phyloP scores from a whole-genome alignment of 2,797 vertebrate genomes.

The Ceryle rudis region DNA sequence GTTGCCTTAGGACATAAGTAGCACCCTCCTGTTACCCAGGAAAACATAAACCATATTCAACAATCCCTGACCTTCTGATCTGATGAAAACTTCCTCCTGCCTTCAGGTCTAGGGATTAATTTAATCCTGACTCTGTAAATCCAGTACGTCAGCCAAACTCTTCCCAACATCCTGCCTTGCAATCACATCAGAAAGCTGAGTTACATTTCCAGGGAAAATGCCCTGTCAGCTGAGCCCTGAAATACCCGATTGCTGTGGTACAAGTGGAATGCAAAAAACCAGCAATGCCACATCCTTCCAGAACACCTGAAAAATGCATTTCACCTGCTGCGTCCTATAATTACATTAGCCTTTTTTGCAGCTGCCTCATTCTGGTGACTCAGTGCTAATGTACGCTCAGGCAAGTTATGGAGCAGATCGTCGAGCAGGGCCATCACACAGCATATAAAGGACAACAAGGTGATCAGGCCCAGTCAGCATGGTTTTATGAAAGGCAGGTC shows the following conservation, averaged over 20 bases:
- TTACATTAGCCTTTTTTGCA: background rate
- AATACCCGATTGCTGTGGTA: fast-evolving
- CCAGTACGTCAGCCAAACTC: background rate
- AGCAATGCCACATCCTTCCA: background rate
- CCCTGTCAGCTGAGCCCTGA: background rate
- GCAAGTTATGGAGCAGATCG: background rate
- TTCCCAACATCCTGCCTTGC: background rate
- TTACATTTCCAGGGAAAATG: background rate
- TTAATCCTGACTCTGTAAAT: constrained; percentile 29
- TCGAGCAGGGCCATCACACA: background rate
- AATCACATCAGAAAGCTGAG: constrained; percentile 37
- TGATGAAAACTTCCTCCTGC: background rate
- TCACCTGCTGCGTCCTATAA: background rate
- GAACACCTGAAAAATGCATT: background rate
- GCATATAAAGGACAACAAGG: background rate
- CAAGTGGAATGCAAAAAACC: constrained; percentile 32
- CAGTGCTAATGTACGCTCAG: background rate
- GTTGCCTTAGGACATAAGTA: background rate
- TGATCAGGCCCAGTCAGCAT: background rate
- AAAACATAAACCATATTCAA: background rate
- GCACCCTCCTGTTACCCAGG: background rate
- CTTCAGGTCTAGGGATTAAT: constrained; percentile 5
- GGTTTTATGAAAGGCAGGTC: background rate
- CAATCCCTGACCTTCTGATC: constrained; percentile 14
- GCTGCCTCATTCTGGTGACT: background rate